Conservation (phyloP, 53 echinoderm and acorn worm species). For the Echinarachnius parma region DNA sequence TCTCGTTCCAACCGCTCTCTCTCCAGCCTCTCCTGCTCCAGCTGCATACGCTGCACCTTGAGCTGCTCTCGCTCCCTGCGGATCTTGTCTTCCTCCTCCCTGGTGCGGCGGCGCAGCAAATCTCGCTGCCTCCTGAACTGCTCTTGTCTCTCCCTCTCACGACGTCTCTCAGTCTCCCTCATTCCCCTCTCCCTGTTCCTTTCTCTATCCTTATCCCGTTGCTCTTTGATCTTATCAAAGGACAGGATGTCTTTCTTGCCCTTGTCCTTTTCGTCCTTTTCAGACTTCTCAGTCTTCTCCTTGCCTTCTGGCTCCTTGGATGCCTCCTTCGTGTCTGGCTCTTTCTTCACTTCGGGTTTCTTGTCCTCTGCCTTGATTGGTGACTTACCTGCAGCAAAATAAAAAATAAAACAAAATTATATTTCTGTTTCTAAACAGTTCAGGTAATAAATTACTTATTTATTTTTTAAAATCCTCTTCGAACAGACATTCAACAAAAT, state of each 20-base stretch:
- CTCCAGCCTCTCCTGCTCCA: conserved; percentile 83
- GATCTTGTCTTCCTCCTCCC: conserved; percentile 80
- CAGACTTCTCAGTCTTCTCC: conserved; percentile 29
- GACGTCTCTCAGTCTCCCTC: conserved; percentile 81
- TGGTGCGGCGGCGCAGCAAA: conserved; percentile 71
- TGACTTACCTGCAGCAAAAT: conserved; percentile 16
- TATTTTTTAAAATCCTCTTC: too few relatives aligned
- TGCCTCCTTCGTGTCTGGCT: conserved; percentile 7
- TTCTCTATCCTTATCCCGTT: conserved; percentile 78
- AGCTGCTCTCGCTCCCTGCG: conserved; percentile 86
- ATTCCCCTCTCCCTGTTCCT: conserved; percentile 81
- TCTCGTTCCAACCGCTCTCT: conserved; percentile 88
- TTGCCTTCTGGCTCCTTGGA: not conserved
- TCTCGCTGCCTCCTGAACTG: conserved; percentile 75
- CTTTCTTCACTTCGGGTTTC: conserved; percentile 44
- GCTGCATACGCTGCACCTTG: conserved; percentile 68
- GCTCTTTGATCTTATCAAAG: conserved; percentile 92
- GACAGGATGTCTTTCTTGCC: conserved; percentile 82
- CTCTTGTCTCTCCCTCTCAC: conserved; percentile 77
- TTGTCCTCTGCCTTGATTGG: conserved; percentile 37
- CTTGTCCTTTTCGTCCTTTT: conserved; percentile 49
- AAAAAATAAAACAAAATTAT: too few relatives aligned
- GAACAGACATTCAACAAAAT: too few relatives aligned
- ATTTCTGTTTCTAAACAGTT: too few relatives aligned
- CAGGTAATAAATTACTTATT: too few relatives aligned